Percentiles rank a stretch among this genome's conserved stretches.
Conservation (phyloP, 2,888 invertebrate genomes). For the Agrochola lychnidis region DNA sequence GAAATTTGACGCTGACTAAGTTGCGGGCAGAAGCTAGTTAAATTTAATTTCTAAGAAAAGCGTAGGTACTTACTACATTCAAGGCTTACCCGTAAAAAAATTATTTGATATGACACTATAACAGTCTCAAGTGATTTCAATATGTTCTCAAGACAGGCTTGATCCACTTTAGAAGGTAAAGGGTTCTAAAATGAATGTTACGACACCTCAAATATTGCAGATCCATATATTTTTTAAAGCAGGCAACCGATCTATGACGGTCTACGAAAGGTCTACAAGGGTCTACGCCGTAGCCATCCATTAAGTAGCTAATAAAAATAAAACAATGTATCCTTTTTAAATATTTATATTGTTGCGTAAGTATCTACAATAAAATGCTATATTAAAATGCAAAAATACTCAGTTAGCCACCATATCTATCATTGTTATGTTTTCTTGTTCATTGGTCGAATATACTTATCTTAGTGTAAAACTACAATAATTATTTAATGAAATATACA, state of each 20-base stretch:
- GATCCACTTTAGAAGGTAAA: conserved; percentile 4
- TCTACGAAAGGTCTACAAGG: conserved; percentile 27
- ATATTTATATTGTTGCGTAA: conserved; percentile 56
- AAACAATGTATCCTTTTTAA: conserved; percentile 38
- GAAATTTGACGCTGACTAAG: not conserved
- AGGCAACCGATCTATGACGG: conserved; percentile 6
- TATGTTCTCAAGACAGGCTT: not conserved
- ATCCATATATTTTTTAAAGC: conserved; percentile 12
- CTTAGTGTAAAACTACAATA: conserved; percentile 27
- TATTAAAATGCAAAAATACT: conserved; percentile 65
- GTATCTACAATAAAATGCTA: conserved; percentile 57
- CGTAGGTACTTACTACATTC: not conserved
- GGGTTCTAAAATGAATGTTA: not conserved
- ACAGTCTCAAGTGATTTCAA: not conserved
- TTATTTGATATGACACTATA: not conserved
- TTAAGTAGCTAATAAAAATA: conserved; percentile 8
- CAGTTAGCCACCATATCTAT: conserved; percentile 37
- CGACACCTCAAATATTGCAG: conserved; percentile 14
- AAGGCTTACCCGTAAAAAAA: not conserved
- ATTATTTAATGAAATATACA: conserved; percentile 28
- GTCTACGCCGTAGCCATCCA: conserved; percentile 33
- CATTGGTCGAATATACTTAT: conserved; percentile 42
- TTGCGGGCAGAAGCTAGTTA: not conserved
- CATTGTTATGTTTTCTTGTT: conserved; percentile 35
- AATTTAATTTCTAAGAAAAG: not conserved